Conservation (phyloP, 2,888 invertebrate genomes). For the Tuberolachnus salignus region DNA sequence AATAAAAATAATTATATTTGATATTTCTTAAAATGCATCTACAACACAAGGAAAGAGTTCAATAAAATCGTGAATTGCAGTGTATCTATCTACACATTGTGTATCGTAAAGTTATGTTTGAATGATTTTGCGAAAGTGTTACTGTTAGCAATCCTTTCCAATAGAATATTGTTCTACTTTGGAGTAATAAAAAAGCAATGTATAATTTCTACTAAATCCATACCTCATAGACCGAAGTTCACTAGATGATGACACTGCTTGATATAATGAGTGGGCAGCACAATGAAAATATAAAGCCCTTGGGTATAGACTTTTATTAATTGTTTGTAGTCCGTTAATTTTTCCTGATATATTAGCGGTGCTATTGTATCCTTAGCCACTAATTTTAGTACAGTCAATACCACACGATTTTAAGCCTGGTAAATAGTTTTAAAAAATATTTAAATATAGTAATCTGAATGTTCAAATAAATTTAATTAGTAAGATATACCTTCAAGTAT, state of each 20-base stretch:
- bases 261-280: constrained; percentile 17
- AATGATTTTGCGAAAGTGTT: background rate
- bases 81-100: no score
- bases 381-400: background rate
- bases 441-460: no score
- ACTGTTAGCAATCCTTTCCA: background rate
- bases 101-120: background rate
- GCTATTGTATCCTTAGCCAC: background rate
- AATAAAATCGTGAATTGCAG: constrained; percentile 5
- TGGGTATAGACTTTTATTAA: background rate
- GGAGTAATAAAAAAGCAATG: background rate
- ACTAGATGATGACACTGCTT: constrained; percentile 10
- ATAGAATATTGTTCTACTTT: background rate
- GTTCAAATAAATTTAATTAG: no score
- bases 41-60: constrained; percentile 2
- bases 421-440: background rate
- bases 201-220: constrained; percentile 2
- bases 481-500: no score
- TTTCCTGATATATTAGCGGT: constrained; percentile 1
- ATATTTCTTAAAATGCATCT: constrained; percentile 1
- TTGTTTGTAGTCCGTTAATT: background rate
- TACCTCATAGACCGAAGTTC: constrained; percentile 1
- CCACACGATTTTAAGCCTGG: constrained; percentile 4
- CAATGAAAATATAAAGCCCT: constrained; percentile 9
- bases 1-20: background rate